Conservation (phyloP, 2,797 vertebrate species). For the Furcifer pardalis region DNA sequence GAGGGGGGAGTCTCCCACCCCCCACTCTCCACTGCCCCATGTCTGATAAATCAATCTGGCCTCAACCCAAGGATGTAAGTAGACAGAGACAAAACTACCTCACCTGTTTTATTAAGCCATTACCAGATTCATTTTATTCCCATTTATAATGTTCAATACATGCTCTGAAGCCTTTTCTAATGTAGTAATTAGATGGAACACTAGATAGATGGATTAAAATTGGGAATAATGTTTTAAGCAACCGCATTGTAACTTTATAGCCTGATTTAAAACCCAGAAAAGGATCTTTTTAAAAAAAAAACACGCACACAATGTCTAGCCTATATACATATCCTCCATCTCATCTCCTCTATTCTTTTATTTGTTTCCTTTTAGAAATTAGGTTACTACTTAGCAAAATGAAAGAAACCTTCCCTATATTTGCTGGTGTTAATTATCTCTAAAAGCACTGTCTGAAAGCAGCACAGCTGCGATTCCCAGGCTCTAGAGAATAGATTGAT, state of each 20-base stretch:
- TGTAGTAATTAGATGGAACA: slow-evolving; percentile 77
- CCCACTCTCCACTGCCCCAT: slow-evolving; percentile 5
- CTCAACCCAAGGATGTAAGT: slow-evolving; percentile 67
- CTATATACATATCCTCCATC: neutral
- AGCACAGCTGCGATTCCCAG: neutral
- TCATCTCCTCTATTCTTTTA: neutral
- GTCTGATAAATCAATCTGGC: slow-evolving; percentile 74
- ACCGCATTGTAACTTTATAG: slow-evolving; percentile 37
- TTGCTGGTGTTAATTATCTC: neutral
- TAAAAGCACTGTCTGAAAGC: neutral
- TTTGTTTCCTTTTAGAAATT: slow-evolving; percentile 33
- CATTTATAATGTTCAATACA: slow-evolving; percentile 80
- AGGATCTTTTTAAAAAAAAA: neutral
- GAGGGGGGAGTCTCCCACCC: slow-evolving; percentile 29
- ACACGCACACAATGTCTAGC: neutral
- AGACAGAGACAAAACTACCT: slow-evolving; percentile 74
- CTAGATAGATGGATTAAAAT: slow-evolving; percentile 70
- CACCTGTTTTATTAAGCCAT: slow-evolving; percentile 81
- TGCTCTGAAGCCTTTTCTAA: slow-evolving; percentile 77
- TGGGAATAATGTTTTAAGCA: slow-evolving; percentile 60
- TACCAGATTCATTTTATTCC: slow-evolving; percentile 81
- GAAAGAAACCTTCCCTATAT: neutral
- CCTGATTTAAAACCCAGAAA: slow-evolving; percentile 31
- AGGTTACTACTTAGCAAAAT: slow-evolving; percentile 28
- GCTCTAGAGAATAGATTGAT: neutral